phyloP scores from a whole-genome alignment of 2,113 vertebrate genomes.

The Chaetorhynchus papuensis region DNA sequence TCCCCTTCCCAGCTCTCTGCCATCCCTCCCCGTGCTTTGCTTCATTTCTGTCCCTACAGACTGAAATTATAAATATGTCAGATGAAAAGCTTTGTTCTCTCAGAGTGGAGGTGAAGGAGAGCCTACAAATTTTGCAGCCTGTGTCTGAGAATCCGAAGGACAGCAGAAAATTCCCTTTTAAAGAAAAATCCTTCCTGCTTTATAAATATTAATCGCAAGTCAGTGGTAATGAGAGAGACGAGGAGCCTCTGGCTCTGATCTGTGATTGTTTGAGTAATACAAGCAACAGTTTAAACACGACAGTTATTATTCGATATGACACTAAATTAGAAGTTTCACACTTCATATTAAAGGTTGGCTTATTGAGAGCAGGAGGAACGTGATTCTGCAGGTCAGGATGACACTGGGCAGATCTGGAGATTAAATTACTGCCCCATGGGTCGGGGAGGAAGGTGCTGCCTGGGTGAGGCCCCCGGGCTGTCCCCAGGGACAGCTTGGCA shows the following conservation, averaged over 20 bases:
- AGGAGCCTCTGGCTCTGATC: constrained; percentile 62
- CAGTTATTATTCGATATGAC: constrained; percentile 55
- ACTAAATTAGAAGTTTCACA: constrained; percentile 32
- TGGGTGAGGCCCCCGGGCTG: background rate
- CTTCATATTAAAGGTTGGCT: background rate
- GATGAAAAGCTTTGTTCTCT: constrained; percentile 5
- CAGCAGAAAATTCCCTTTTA: constrained; percentile 28
- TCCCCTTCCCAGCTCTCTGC: background rate
- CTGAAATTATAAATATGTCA: background rate
- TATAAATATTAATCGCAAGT: constrained; percentile 74
- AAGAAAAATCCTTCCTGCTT: constrained; percentile 2
- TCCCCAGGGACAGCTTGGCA: background rate
- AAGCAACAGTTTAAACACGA: constrained; percentile 61
- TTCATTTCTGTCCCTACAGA: background rate
- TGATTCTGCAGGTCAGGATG: background rate
- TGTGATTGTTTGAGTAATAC: constrained; percentile 71
- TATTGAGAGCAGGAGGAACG: background rate
- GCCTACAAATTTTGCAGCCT: constrained; percentile 45
- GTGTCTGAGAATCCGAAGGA: constrained; percentile 1
- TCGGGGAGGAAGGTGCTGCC: background rate
- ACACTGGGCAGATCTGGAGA: background rate
- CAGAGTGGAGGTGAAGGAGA: constrained; percentile 39
- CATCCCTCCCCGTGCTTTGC: background rate
- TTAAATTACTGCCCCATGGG: background rate
- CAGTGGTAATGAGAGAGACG: constrained; percentile 27